A percentile compares a stretch with the other conserved stretches of the same genome.
Conservation (phyloP, 2,113 vertebrate genomes). For the Anseranas semipalmata region DNA sequence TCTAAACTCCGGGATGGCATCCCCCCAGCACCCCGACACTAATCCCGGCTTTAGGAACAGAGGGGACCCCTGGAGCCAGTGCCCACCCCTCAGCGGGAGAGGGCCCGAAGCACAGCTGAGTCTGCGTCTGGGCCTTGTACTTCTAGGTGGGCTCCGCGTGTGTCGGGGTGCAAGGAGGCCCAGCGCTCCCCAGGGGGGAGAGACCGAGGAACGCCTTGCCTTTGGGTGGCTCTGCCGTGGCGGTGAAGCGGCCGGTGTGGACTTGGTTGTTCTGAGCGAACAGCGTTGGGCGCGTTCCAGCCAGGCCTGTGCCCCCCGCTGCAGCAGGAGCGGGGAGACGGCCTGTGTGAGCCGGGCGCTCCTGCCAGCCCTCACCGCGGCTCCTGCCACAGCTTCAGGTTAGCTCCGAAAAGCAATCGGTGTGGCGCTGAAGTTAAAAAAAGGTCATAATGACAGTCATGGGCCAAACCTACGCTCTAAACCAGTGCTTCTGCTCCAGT, state of each 20-base stretch:
- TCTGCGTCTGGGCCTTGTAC: neutral
- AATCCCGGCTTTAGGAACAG: neutral
- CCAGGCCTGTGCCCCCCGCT: accelerated
- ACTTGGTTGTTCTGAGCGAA: accelerated
- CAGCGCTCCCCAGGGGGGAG: accelerated
- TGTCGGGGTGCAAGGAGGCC: neutral
- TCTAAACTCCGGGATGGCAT: neutral
- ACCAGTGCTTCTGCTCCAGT: neutral
- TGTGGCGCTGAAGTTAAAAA: neutral
- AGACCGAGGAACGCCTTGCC: accelerated
- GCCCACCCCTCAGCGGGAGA: neutral
- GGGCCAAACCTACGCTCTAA: neutral
- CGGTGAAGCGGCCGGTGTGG: neutral
- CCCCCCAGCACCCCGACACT: neutral
- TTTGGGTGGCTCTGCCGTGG: neutral
- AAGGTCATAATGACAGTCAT: accelerated
- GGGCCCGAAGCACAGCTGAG: accelerated
- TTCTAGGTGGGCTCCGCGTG: neutral
- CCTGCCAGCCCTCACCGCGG: neutral
- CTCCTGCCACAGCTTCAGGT: neutral
- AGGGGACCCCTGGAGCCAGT: accelerated
- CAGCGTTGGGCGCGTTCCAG: accelerated
- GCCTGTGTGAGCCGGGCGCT: neutral
- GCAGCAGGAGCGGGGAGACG: neutral
- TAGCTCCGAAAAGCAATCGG: neutral